These are phyloP conservation scores for Mus minutoides DNA, from an alignment of 2,797 vertebrate genomes.

Conservation along the genomic window DNA sequence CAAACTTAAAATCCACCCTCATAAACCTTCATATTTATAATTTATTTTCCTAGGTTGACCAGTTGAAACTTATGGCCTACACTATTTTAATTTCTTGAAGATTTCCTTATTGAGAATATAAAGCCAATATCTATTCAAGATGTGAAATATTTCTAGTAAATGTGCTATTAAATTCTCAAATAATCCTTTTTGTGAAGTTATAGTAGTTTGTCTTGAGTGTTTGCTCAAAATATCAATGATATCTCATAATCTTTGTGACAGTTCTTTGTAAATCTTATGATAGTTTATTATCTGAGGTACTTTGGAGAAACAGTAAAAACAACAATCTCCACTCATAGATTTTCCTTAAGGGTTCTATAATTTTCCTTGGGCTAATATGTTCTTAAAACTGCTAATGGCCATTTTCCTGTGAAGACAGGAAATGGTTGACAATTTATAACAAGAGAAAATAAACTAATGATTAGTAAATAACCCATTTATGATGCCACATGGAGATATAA, in stretches of 20 bases:
- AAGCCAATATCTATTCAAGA: background rate
- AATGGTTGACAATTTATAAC: background rate
- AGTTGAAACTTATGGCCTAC: background rate
- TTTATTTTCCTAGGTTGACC: background rate
- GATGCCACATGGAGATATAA: background rate
- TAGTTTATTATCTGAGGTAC: background rate
- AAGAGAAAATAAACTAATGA: constrained; percentile 21
- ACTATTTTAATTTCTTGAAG: constrained; percentile 47
- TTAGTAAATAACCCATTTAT: constrained; percentile 6
- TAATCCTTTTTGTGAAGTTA: background rate
- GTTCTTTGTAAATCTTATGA: background rate
- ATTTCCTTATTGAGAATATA: background rate
- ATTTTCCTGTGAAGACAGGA: background rate
- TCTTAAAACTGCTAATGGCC: background rate
- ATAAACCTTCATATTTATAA: background rate
- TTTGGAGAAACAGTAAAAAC: background rate
- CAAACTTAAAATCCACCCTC: background rate
- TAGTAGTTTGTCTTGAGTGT: constrained; percentile 30
- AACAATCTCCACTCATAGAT: background rate
- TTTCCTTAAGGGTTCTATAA: background rate
- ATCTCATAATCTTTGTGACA: background rate
- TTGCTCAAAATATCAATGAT: background rate
- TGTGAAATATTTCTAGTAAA: background rate
- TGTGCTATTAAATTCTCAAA: background rate
- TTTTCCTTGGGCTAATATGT: background rate